A percentile compares a stretch with the other conserved stretches of the same genome.
phyloP scores from a whole-genome alignment of 2,888 invertebrate genomes.

The Drosophila robusta region DNA sequence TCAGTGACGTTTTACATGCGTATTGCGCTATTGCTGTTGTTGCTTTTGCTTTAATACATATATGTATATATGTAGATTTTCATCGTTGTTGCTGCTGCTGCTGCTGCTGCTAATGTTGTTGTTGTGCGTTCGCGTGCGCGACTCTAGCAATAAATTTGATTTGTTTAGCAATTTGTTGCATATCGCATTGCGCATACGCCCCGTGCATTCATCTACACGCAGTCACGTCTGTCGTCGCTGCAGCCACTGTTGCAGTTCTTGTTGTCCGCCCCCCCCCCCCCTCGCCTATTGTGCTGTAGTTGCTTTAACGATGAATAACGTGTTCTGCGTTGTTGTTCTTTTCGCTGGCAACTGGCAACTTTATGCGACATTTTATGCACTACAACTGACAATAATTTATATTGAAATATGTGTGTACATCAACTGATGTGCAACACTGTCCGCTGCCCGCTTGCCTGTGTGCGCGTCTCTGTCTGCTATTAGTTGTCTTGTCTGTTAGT shows the following conservation, averaged over 20 bases:
- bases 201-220: conserved; percentile 71
- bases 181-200: conserved; percentile 81
- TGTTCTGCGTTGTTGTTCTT: conserved; percentile 40
- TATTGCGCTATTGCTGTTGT: conserved; percentile 35
- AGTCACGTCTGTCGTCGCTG: conserved; percentile 60
- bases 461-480: conserved; percentile 5
- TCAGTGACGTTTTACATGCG: conserved; percentile 68
- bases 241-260: not conserved
- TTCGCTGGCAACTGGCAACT: conserved; percentile 46
- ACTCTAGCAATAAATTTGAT: conserved; percentile 75
- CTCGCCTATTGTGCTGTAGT: conserved; percentile 45
- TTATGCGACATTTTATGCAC: conserved; percentile 74
- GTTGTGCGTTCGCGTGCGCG: conserved; percentile 45
- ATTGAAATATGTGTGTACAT: conserved; percentile 66
- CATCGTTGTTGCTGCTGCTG: conserved; percentile 11
- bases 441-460: not conserved
- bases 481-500: not conserved
- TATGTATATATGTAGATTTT: conserved; percentile 5
- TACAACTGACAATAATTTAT: conserved; percentile 77
- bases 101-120: conserved; percentile 13
- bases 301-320: conserved; percentile 77
- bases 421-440: conserved; percentile 23
- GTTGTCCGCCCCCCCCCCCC: conserved; percentile 2
- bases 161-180: conserved; percentile 81
- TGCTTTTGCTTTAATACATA: conserved; percentile 8